These are phyloP conservation scores for Caenorhabditis angaria DNA, from an alignment of 2,888 invertebrate species.

Conservation along the genomic window DNA sequence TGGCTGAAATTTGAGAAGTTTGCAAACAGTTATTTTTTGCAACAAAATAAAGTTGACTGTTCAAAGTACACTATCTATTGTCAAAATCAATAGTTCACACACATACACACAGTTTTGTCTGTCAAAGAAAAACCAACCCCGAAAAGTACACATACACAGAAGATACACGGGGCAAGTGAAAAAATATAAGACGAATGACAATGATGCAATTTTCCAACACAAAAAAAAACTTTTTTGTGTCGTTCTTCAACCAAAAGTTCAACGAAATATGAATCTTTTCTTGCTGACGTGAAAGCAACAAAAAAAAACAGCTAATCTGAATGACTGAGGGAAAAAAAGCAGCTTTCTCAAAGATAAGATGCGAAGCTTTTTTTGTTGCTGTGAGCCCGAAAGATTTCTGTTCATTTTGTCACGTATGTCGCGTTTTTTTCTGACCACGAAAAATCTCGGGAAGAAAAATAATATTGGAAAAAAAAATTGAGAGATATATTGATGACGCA, in stretches of 20 bases:
- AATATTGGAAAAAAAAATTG: neutral
- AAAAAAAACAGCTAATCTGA: neutral
- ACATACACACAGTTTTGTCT: neutral
- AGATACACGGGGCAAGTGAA: too few relatives aligned
- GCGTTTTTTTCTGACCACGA: neutral
- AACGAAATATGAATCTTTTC: neutral
- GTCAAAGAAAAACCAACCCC: neutral
- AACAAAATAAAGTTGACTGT: too few relatives aligned
- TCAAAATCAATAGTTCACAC: conserved; percentile 1
- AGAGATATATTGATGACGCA: neutral
- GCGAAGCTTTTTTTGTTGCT: too few relatives aligned
- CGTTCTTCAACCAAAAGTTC: neutral
- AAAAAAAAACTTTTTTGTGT: neutral
- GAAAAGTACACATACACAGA: neutral
- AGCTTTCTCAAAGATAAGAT: neutral
- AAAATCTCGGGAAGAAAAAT: neutral
- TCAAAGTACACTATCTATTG: too few relatives aligned
- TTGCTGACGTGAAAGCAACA: neutral
- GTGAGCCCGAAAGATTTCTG: neutral
- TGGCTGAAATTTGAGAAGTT: too few relatives aligned
- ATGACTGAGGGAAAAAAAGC: neutral
- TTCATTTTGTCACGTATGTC: neutral
- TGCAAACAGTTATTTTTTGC: too few relatives aligned
- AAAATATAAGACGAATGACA: neutral
- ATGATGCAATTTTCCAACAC: neutral